Percentiles rank a stretch among this genome's conserved stretches.
Conservation (phyloP, 2,797 vertebrate genomes). For the Falco naumanni region DNA sequence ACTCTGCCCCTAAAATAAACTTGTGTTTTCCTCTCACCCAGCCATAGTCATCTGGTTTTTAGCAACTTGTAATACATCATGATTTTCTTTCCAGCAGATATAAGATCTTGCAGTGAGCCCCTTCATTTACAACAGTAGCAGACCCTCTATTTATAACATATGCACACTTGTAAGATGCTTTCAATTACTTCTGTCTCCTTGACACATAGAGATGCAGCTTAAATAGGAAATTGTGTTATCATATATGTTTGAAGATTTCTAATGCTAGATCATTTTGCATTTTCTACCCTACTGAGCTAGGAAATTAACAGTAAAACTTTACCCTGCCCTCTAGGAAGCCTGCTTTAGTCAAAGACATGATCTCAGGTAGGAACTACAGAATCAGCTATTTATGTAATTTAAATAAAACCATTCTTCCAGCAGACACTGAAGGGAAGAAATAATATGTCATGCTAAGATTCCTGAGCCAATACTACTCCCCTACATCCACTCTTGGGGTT, state of each 20-base stretch:
- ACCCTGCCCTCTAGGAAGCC: not conserved
- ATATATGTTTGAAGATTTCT: not conserved
- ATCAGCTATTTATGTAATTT: slow-evolving; percentile 45
- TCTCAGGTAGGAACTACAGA: not conserved
- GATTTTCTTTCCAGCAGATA: not conserved
- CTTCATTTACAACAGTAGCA: not conserved
- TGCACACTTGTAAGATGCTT: not conserved
- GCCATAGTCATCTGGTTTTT: not conserved
- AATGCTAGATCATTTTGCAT: slow-evolving; percentile 1
- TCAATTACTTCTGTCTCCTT: slow-evolving; percentile 12
- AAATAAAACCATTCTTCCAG: slow-evolving; percentile 24
- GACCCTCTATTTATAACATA: not conserved
- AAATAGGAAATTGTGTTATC: slow-evolving; percentile 6
- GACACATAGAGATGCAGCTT: not conserved
- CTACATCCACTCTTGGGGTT: not conserved
- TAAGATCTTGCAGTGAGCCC: not conserved
- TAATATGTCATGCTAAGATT: not conserved
- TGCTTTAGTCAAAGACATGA: not conserved
- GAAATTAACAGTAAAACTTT: slow-evolving; percentile 50
- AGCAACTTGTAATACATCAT: not conserved
- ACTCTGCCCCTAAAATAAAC: not conserved
- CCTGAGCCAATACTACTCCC: not conserved
- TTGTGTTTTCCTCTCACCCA: not conserved
- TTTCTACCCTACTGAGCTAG: slow-evolving; percentile 47
- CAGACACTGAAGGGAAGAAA: not conserved